Evolutionary conservation across 2,888 invertebrate species (phyloP).

Genomic region (Camponotus fellah): DNA sequence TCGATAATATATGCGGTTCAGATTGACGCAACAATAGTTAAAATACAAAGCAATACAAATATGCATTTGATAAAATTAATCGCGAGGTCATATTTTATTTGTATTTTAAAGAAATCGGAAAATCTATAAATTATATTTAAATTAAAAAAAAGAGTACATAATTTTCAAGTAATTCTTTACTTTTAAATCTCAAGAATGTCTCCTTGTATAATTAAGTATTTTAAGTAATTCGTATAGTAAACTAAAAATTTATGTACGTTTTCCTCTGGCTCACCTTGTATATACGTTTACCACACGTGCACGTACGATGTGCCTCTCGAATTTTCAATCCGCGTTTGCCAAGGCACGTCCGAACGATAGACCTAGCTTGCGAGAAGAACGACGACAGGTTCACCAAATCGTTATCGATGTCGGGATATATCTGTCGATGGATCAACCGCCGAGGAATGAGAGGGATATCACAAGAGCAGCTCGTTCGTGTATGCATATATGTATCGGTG

Average conservation of each 20-base stretch:
- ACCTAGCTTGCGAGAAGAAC: slow-evolving; percentile 38
- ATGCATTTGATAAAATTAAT: not conserved
- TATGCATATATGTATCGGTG: slow-evolving; percentile 27
- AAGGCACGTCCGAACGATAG: slow-evolving; percentile 51
- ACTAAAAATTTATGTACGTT: not conserved
- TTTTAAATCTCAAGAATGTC: not conserved
- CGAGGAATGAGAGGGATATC: slow-evolving; percentile 48
- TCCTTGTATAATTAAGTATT: not conserved
- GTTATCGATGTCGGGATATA: slow-evolving; percentile 52
- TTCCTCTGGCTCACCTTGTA: slow-evolving; percentile 17
- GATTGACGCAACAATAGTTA: not conserved
- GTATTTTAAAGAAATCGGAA: not conserved
- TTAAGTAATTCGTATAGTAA: not conserved
- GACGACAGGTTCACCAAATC: slow-evolving; percentile 51
- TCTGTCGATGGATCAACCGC: slow-evolving; percentile 51
- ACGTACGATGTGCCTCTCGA: slow-evolving; percentile 24
- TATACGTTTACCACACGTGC: not conserved
- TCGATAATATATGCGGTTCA: not conserved
- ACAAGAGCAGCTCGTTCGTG: slow-evolving; percentile 14
- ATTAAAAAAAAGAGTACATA: not conserved
- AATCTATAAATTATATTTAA: not conserved
- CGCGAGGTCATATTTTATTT: not conserved
- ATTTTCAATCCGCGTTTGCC: slow-evolving; percentile 57
- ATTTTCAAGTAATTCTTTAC: not conserved
- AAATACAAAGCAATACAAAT: not conserved